phyloP scores from a whole-genome alignment of 2,797 vertebrate species.

The Lagorchestes hirsutus region DNA sequence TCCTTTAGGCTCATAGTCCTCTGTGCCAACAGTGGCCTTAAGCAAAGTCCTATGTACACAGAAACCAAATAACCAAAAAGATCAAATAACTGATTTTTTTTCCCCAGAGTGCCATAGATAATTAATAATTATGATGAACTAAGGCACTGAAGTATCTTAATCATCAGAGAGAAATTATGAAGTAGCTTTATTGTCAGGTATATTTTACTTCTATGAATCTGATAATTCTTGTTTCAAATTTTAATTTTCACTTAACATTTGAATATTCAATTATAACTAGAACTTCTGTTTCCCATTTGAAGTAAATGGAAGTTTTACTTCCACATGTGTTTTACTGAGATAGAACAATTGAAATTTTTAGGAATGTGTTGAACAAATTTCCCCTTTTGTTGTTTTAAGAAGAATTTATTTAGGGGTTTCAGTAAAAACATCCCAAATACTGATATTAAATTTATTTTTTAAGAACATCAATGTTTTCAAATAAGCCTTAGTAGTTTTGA shows the following conservation, averaged over 20 bases:
- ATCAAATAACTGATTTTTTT: constrained; percentile 1
- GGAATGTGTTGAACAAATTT: neutral
- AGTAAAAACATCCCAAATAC: constrained; percentile 32
- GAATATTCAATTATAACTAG: neutral
- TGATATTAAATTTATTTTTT: constrained; percentile 10
- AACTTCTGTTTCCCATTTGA: constrained; percentile 21
- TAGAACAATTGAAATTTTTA: neutral
- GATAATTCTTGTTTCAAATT: neutral
- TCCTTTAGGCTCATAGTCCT: constrained; percentile 47
- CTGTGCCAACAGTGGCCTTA: constrained; percentile 53
- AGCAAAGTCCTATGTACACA: constrained; percentile 36
- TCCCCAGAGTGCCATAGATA: constrained; percentile 8
- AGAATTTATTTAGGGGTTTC: constrained; percentile 19
- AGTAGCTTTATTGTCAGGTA: neutral
- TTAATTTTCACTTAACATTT: constrained; percentile 2
- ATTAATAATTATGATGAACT: constrained; percentile 45
- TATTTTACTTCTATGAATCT: constrained; percentile 48
- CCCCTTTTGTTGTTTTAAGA: constrained; percentile 42
- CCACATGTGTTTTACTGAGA: neutral
- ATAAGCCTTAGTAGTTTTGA: constrained; percentile 31
- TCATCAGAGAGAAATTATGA: constrained; percentile 25
- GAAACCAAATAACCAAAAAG: constrained; percentile 49
- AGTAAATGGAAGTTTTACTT: constrained; percentile 19
- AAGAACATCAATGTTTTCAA: constrained; percentile 44
- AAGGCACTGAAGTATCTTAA: constrained; percentile 39